Evolutionary conservation across 2,888 invertebrate genomes (phyloP).

Genomic region (Yponomeuta malinellus): DNA sequence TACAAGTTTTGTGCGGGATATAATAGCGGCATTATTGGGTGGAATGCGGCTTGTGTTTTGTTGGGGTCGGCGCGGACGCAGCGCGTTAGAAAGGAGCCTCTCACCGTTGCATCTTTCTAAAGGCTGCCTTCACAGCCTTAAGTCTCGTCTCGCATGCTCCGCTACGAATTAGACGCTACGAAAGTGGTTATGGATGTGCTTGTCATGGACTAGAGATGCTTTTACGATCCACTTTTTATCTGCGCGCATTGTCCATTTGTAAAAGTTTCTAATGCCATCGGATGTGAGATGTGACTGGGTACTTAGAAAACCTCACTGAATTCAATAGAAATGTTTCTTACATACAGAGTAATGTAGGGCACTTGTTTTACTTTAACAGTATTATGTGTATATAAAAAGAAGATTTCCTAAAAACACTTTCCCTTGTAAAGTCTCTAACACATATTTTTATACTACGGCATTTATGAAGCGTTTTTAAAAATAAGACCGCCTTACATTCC

Average conservation of each 20-base stretch:
- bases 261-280: not conserved
- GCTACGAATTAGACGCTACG: not conserved
- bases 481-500: not conserved
- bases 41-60: constrained; percentile 16
- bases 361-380: too few relatives aligned
- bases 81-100: constrained; percentile 16
- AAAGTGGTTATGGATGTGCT: not conserved
- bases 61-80: constrained; percentile 12
- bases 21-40: constrained; percentile 49
- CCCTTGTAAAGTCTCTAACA: too few relatives aligned
- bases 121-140: not conserved
- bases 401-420: too few relatives aligned
- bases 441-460: not conserved
- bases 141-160: not conserved
- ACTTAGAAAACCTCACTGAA: not conserved
- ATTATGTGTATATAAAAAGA: too few relatives aligned
- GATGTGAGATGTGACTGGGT: not conserved
- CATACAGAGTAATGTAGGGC: too few relatives aligned
- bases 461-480: not conserved
- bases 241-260: not conserved
- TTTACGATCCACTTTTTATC: not conserved
- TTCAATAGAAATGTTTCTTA: too few relatives aligned
- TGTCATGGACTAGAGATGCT: not conserved
- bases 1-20: constrained; percentile 29
- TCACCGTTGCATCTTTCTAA: constrained; percentile 7